Evolutionary conservation across 1,140 invertebrate genomes (phyloP).

Genomic region (Apolygus lucorum): DNA sequence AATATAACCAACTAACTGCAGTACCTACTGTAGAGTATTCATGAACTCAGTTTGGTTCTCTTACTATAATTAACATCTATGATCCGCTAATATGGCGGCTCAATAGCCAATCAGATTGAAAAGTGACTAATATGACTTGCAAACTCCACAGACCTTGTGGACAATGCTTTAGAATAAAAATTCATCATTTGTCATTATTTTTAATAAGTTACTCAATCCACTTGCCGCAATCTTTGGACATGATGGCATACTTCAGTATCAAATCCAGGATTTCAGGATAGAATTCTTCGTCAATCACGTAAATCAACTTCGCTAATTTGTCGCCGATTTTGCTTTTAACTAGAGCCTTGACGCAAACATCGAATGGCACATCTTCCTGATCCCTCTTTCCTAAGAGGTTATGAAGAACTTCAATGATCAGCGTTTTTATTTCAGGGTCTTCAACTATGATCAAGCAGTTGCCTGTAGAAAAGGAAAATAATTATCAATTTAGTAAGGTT

Average conservation of each 20-base stretch:
- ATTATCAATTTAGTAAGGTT: not conserved
- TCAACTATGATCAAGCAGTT: constrained; percentile 14
- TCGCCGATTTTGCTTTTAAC: constrained; percentile 12
- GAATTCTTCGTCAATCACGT: not conserved
- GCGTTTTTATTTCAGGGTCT: constrained; percentile 1
- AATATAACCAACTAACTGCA: too few relatives aligned
- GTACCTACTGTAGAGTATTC: too few relatives aligned
- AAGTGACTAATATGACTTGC: too few relatives aligned
- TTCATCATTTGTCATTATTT: too few relatives aligned
- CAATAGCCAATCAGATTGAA: too few relatives aligned
- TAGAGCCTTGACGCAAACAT: not conserved
- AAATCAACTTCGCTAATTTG: not conserved
- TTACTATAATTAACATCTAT: too few relatives aligned
- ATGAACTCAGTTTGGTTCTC: too few relatives aligned
- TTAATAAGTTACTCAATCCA: too few relatives aligned
- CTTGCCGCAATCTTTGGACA: constrained; percentile 20
- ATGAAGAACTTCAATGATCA: constrained; percentile 14
- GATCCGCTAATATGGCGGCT: too few relatives aligned
- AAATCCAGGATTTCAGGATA: constrained; percentile 16
- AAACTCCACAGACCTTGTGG: too few relatives aligned
- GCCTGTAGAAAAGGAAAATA: not conserved
- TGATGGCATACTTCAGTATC: not conserved
- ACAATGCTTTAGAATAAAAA: too few relatives aligned
- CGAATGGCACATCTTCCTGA: constrained; percentile 4
- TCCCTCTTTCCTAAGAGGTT: not conserved